phyloP scores from a whole-genome alignment of 2,797 vertebrate species.

The Fundulus diaphanus region DNA sequence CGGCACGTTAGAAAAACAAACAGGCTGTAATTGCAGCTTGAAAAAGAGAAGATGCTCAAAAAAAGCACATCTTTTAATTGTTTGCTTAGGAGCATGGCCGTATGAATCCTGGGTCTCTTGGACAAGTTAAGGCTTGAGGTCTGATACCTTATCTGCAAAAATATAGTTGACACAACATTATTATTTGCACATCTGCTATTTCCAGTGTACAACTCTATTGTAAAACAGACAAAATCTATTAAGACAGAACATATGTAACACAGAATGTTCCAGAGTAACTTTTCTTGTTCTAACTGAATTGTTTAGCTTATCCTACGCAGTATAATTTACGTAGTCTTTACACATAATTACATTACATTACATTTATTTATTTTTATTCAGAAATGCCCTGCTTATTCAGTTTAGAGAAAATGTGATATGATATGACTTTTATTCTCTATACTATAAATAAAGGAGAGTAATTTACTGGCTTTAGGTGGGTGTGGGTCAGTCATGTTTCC shows the following conservation, averaged over 20 bases:
- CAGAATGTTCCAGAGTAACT: not conserved
- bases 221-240: not conserved
- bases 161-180: constrained; percentile 10
- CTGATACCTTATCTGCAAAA: constrained; percentile 25
- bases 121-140: constrained; percentile 39
- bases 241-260: not conserved
- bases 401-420: not conserved
- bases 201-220: not conserved
- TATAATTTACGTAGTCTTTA: not conserved
- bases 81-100: constrained; percentile 51
- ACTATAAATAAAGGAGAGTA: constrained; percentile 29
- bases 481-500: constrained; percentile 64
- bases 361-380: not conserved
- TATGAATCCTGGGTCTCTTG: constrained; percentile 52
- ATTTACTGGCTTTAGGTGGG: constrained; percentile 55
- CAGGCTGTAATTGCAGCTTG: not conserved
- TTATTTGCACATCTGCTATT: not conserved
- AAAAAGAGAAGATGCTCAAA: not conserved
- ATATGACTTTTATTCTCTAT: not conserved
- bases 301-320: not conserved
- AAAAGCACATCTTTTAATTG: not conserved
- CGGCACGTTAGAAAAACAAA: not conserved
- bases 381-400: not conserved
- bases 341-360: not conserved
- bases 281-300: not conserved